phyloP scores from a whole-genome alignment of 2,888 invertebrate genomes.

The Theretra japonica region DNA sequence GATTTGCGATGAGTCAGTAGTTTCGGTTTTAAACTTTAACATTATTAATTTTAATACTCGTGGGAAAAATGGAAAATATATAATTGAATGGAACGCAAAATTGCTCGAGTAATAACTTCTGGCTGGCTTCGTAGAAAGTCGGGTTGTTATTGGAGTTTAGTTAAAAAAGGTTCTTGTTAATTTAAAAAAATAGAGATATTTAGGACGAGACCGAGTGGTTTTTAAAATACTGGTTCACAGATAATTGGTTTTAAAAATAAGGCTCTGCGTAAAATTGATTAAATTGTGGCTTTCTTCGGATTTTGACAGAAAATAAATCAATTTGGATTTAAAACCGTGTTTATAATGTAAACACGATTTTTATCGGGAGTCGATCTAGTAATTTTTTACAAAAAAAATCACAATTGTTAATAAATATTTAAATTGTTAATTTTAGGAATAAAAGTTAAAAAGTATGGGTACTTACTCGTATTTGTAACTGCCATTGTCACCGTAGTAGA shows the following conservation, averaged over 20 bases:
- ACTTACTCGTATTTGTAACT: conserved; percentile 84
- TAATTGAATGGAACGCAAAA: not conserved
- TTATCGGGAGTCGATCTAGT: not conserved
- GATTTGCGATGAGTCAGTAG: not conserved
- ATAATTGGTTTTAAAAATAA: not conserved
- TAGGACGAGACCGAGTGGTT: not conserved
- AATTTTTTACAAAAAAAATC: not conserved
- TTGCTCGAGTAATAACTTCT: not conserved
- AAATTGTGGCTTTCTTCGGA: not conserved
- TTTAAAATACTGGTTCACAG: not conserved
- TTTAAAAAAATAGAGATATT: not conserved
- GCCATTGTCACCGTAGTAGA: conserved; percentile 74
- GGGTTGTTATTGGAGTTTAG: not conserved
- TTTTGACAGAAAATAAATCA: not conserved
- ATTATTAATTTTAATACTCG: not conserved
- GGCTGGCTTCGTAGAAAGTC: not conserved
- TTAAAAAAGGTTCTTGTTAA: conserved; percentile 1
- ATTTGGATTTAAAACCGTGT: not conserved
- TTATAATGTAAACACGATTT: not conserved
- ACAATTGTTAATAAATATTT: too few relatives aligned
- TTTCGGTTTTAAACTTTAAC: not conserved
- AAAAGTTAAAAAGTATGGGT: not conserved
- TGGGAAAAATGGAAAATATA: not conserved
- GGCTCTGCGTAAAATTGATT: not conserved
- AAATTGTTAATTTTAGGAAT: not conserved